Conservation (phyloP, 2,113 vertebrate species). For the Desmodus rotundus region DNA sequence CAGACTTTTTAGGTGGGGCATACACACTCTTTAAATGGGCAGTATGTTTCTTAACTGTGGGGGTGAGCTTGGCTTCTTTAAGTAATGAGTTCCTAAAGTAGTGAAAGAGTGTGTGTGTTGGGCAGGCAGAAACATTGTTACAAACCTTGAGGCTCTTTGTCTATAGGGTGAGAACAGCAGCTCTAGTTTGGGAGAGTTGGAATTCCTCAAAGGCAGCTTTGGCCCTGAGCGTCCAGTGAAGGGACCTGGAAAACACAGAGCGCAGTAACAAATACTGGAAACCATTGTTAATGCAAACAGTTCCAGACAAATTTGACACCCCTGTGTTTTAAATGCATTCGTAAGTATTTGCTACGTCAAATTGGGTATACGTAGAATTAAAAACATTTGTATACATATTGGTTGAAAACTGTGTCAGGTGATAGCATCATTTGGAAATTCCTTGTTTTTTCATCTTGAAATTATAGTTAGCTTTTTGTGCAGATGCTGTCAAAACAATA, state of each 20-base stretch:
- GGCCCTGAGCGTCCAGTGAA: background rate
- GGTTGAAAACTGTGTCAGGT: background rate
- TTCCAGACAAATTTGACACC: background rate
- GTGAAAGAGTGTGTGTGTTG: background rate
- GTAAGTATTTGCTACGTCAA: background rate
- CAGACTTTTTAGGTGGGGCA: background rate
- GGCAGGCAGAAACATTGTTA: background rate
- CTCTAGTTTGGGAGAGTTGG: background rate
- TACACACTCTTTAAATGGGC: background rate
- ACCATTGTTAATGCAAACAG: background rate
- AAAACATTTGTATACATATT: background rate
- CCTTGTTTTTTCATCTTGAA: background rate
- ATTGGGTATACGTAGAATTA: background rate
- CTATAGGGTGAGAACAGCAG: background rate
- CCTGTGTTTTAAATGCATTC: background rate
- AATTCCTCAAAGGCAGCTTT: background rate
- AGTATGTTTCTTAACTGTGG: background rate
- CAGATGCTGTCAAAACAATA: background rate
- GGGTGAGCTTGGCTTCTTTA: background rate
- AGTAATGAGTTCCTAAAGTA: background rate
- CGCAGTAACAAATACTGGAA: background rate
- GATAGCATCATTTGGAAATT: constrained; percentile 1
- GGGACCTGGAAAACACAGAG: background rate
- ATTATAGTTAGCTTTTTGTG: background rate
- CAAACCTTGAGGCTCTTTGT: background rate